Evolutionary conservation across 2,888 invertebrate species (phyloP), one percentile per base, ranked within the genome.

Genomic region (Protodeltote pygarga): DNA sequence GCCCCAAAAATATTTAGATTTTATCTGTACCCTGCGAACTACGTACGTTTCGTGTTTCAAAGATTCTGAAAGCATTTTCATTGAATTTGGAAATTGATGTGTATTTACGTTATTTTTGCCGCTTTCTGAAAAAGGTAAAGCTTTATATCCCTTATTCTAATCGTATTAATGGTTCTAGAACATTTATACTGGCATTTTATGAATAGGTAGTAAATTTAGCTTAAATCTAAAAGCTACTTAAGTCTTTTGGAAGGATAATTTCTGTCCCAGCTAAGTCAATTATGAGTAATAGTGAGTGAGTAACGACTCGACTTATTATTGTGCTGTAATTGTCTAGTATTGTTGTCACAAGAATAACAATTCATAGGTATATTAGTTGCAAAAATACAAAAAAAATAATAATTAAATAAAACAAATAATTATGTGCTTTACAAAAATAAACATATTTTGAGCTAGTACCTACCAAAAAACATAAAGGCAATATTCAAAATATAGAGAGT

Each of bases 41-140:
- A 16, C 16, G 10, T 41, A 25, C 14, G 19, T 40, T 47, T 23
- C 13, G 13, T 24, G 15, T 48, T 64, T 38, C 41, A 29, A 32
- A 49, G 42, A 35, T 29, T 51, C 20, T 59, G 27, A 44, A 64
- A 64, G 40, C 45, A 42, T 50, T 45, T 47, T 42, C 15, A 20
- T 32, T 37, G 23, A 47, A 39, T 52, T 50, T 47, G 9, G 29
- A n/a, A 58, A 38, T 52, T 48, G 45, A 58, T 62, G 13, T 5
- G 15, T 34, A 45, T 47, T 55, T 61, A 29, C 9, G 13, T 21
- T 42, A 32, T 58, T 27, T 14, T 39, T 4, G 14, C 11, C 5
- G 14, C 33, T 29, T 21, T 41, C 9, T 1, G 41, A 20, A 34
- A 20, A 33, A 17, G 6, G 5, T 28, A 20, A 34, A 39, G 23